Percentiles rank a stretch among this genome's conserved stretches.
Evolutionary conservation across 2,888 invertebrate genomes (phyloP).

Genomic region (Tenthredo livida): DNA sequence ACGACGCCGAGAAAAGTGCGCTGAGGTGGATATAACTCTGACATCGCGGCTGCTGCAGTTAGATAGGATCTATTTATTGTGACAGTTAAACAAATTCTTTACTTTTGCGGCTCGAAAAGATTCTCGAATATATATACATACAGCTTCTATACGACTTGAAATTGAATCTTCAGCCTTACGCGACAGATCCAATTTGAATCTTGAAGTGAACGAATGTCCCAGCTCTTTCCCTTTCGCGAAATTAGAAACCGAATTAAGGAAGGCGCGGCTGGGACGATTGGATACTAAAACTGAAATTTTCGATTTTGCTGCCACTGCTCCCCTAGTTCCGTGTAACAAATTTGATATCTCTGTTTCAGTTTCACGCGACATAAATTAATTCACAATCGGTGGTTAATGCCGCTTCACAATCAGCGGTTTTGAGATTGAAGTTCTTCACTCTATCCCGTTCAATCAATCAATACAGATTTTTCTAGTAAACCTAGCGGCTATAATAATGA

Average conservation of each 20-base stretch:
- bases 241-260: constrained; percentile 48
- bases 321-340: not conserved
- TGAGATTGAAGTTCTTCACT: not conserved
- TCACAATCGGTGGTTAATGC: not conserved
- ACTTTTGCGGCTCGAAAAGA: not conserved
- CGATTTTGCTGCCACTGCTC: not conserved
- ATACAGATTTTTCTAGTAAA: not conserved
- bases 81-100: constrained; percentile 17
- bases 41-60: not conserved
- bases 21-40: not conserved
- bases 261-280: constrained; percentile 28
- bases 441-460: not conserved
- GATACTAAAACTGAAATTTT: constrained; percentile 42
- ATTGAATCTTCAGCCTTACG: constrained; percentile 46
- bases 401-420: not conserved
- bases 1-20: not conserved
- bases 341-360: not conserved
- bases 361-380: not conserved
- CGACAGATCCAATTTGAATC: constrained; percentile 50
- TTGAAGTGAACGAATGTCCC: constrained; percentile 48
- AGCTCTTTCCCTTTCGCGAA: constrained; percentile 40
- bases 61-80: constrained; percentile 4
- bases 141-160: constrained; percentile 31
- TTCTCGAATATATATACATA: not conserved
- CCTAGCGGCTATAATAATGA: not conserved